Evolutionary conservation across 2,797 vertebrate species (phyloP), one percentile per base, ranked within the genome.

Genomic region (Sylvilagus floridanus): DNA sequence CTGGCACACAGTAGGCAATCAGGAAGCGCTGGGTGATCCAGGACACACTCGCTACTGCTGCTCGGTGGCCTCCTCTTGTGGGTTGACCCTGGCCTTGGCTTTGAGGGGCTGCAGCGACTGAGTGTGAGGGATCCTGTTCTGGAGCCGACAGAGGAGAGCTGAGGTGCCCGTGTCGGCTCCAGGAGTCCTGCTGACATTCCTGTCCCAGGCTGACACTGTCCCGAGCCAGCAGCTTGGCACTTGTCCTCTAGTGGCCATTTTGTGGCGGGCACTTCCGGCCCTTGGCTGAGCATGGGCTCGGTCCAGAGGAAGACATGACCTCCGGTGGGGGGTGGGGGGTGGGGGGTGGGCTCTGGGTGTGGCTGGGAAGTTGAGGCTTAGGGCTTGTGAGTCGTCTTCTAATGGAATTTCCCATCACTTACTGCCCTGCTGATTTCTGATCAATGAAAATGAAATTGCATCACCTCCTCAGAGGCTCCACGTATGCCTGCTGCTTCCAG

Each of bases 361-460:
- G 97, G 98, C 97, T 85, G 86, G 95, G 24, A 97, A 97, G 97
- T 98, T 97, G 94, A 97, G 97, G 98, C 97, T 97, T 30, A 54
- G 92, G 96, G 97, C 97, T 98, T 85, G 62, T 79, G 93, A 95
- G 97, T 96, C 98, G 97, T 97, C 97, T 98, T 97, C 98, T 98
- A 98, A 98, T 98, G 98, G 98, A 98, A 98, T 98, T 99, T 99
- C 98, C 98, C 98, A 98, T 99, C 98, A 98, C 98, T 98, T 98
- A 98, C 98, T 98, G 98, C 98, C 98, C 98, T 98, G 98, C 98
- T 98, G 98, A 98, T 98, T 99, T 98, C 98, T 99, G 98, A 98
- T 99, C 98, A 98, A 99, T 99, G 98, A 98, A 98, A 99, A 98
- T 99, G 98, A 98, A 98, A 98, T 99, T 98, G 98, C 97, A 88